Percentiles rank a stretch among this genome's conserved stretches.
These are phyloP conservation scores for Melanotaenia duboulayi DNA, from an alignment of 2,113 vertebrate species.

Conservation along the genomic window DNA sequence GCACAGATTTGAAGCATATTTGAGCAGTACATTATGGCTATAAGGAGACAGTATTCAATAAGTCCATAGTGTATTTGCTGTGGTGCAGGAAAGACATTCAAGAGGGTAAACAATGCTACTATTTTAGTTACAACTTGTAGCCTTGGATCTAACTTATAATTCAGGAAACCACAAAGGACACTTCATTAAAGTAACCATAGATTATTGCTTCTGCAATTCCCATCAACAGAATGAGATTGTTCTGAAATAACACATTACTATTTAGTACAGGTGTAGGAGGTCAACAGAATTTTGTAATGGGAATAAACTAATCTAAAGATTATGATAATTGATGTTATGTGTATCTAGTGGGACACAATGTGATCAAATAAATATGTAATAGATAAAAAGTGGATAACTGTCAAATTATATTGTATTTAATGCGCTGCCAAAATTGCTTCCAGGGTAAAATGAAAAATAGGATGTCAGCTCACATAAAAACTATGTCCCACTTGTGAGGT, in stretches of 20 bases:
- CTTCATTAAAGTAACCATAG: constrained; percentile 34
- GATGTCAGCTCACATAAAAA: constrained; percentile 31
- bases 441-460: constrained; percentile 35
- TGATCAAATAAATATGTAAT: constrained; percentile 35
- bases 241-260: constrained; percentile 30
- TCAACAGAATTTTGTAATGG: not conserved
- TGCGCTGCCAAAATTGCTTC: constrained; percentile 22
- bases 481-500: constrained; percentile 45
- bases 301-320: constrained; percentile 4
- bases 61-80: not conserved
- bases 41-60: not conserved
- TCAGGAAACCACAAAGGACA: constrained; percentile 35
- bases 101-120: constrained; percentile 17
- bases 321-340: constrained; percentile 4
- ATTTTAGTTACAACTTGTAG: constrained; percentile 14
- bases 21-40: not conserved
- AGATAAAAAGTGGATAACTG: constrained; percentile 26
- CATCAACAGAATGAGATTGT: constrained; percentile 21
- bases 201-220: constrained; percentile 37
- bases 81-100: not conserved
- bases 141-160: constrained; percentile 16
- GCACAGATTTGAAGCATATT: constrained; percentile 9
- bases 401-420: constrained; percentile 24
- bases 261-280: not conserved
- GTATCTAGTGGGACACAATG: constrained; percentile 10